These are phyloP conservation scores for Therioaphis trifolii DNA, from an alignment of 2,888 invertebrate species.

Conservation along the genomic window DNA sequence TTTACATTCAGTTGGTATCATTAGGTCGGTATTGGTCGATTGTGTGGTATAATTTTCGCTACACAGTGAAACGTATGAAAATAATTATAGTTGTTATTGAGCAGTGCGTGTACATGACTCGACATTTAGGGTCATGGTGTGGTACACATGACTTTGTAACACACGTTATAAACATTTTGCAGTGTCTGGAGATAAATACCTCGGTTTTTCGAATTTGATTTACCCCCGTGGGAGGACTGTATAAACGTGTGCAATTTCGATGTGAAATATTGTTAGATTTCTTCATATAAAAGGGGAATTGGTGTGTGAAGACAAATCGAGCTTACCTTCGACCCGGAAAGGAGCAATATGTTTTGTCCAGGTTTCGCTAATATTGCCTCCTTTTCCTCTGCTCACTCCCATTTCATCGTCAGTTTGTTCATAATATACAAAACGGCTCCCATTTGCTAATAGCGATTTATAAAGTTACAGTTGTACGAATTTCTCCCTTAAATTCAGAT, in stretches of 20 bases:
- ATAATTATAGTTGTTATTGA: constrained; percentile 12
- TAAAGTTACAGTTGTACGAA: constrained; percentile 47
- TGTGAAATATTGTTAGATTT: constrained; percentile 58
- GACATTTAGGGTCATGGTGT: constrained; percentile 1
- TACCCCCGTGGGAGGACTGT: constrained; percentile 11
- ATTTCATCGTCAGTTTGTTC: constrained; percentile 34
- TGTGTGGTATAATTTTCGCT: neutral
- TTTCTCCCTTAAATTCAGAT: constrained; percentile 23
- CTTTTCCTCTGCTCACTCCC: neutral
- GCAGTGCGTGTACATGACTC: neutral
- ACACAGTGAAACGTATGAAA: neutral
- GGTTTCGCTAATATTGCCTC: constrained; percentile 36
- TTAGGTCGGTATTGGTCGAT: neutral
- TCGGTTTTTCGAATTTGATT: constrained; percentile 52
- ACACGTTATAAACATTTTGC: neutral
- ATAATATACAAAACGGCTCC: constrained; percentile 50
- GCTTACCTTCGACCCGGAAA: constrained; percentile 24
- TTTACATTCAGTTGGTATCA: neutral
- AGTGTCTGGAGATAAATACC: constrained; percentile 22
- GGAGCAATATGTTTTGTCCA: constrained; percentile 53
- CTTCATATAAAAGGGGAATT: constrained; percentile 54
- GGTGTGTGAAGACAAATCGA: constrained; percentile 50
- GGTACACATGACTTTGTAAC: neutral
- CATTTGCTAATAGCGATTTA: constrained; percentile 50
- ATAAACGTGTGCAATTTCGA: constrained; percentile 41